Base-by-base conservation (phyloP, 2,888 invertebrate species). In the Agapetus fuscipes region DNA sequence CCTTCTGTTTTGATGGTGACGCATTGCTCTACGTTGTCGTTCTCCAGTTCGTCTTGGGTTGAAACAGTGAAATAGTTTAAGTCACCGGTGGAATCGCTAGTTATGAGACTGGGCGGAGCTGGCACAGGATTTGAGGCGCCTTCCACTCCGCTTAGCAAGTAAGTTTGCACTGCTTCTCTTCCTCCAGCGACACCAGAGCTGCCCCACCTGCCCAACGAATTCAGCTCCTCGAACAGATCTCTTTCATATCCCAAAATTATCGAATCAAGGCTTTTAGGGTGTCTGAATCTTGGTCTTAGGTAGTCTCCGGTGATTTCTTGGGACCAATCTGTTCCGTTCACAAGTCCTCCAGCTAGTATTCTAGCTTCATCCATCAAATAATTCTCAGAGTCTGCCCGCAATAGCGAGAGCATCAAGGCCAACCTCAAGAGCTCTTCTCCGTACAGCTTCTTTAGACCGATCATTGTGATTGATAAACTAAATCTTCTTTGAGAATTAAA, bases 341-440 rank as follows among this genome's bases (percentile, higher is more conserved):
- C 72, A 37, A 76, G 68, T 49, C 79, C 72, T 0, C 76, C 73
- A 7, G 74, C 67, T 28, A 76, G 61, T 39, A 66, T 62, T 48
- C 66, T 66, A 2, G 64, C 63, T 44, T 69, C 69, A 39, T 72
- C 74, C 30, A 73, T 70, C 34, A 83, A 61, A 54, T 81, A 78
- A 15, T 76, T 74, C 49, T 81, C 79, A 1, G 84, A 82, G 56
- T 86, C 80, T 10, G 82, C 80, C 51, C 86, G 76, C 37, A 91
- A 61, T 49, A 91, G 70, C 59, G 89, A 82, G 53, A 90, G 66
- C 50, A 90, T 72, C 58, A 93, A 60, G 50, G 90, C 83, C 51
- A 89, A 66, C 59, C 88, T 80, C 48, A 90, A 62, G 54, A 89
- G 67, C 67, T 88, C 87, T 58, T 86, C 84, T 34, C 83, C 78